Evolutionary conservation across 2,888 invertebrate species (phyloP).

Genomic region (Aphidius colemani): DNA sequence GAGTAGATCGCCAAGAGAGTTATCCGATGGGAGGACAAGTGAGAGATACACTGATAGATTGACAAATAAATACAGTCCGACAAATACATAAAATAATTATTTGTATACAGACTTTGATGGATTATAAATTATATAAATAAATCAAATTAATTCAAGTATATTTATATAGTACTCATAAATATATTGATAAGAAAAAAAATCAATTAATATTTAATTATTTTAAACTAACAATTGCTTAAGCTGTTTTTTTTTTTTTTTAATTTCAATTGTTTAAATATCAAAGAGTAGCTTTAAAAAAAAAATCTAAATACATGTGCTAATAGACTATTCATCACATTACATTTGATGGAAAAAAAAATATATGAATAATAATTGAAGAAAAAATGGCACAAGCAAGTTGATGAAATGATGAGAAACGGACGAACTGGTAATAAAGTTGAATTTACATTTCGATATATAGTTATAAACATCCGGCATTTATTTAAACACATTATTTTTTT

Average conservation of each 20-base stretch:
- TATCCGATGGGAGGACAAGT: too few species aligned
- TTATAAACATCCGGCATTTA: constrained; percentile 58
- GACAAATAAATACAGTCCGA: neutral
- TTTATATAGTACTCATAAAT: too few species aligned
- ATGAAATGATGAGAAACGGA: constrained; percentile 23
- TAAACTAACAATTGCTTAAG: too few species aligned
- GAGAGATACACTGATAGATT: neutral
- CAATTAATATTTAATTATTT: too few species aligned
- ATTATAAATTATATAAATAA: neutral
- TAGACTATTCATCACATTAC: too few species aligned
- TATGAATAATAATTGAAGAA: constrained; percentile 7
- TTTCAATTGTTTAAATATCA: neutral
- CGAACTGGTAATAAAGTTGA: constrained; percentile 52
- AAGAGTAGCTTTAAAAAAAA: neutral
- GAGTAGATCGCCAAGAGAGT: too few species aligned
- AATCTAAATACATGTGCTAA: constrained; percentile 7
- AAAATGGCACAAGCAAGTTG: neutral
- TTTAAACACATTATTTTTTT: constrained; percentile 52
- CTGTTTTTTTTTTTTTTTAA: neutral
- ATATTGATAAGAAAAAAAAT: too few species aligned
- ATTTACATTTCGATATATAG: constrained; percentile 57
- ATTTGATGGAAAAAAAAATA: constrained; percentile 15
- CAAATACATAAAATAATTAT: neutral
- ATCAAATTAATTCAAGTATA: neutral
- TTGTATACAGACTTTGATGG: neutral